Percentiles rank a stretch among this genome's conserved stretches.
Evolutionary conservation across 2,113 vertebrate genomes (phyloP).

Genomic region (Channa argus): DNA sequence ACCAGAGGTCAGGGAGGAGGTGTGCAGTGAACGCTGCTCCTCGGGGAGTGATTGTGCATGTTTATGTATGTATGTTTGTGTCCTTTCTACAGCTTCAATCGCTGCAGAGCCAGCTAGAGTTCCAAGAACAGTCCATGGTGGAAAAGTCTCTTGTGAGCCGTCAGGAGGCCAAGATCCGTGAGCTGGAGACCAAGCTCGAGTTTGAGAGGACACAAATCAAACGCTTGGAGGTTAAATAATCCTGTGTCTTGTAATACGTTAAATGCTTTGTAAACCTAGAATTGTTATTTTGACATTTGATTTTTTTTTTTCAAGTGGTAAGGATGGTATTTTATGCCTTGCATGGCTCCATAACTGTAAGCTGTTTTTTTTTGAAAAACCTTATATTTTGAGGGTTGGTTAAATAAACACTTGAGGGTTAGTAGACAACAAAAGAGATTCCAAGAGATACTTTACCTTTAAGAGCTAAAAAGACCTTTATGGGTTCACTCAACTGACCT

Average conservation of each 20-base stretch:
- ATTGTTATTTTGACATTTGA: conserved; percentile 4
- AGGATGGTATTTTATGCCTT: neutral
- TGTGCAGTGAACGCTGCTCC: neutral
- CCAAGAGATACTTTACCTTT: no score
- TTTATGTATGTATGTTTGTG: conserved; percentile 24
- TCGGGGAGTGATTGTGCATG: conserved; percentile 13
- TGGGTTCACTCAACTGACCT: neutral
- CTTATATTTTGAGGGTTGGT: no score
- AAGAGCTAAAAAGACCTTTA: no score
- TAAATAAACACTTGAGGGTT: no score
- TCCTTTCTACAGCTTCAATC: conserved; percentile 88
- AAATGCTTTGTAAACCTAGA: neutral
- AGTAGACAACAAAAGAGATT: no score
- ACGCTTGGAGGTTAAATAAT: conserved; percentile 90
- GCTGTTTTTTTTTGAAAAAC: neutral
- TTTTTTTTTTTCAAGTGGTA: conserved; percentile 4
- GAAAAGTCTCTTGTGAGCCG: conserved; percentile 97
- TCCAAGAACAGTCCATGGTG: conserved; percentile 98
- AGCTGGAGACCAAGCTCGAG: conserved; percentile 97
- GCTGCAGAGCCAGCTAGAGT: conserved; percentile 95
- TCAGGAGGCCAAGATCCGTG: conserved; percentile 97
- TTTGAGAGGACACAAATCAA: conserved; percentile 96
- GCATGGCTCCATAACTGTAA: neutral
- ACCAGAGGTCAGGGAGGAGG: conserved; percentile 27
- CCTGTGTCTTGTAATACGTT: conserved; percentile 2